A percentile compares a stretch with the other conserved stretches of the same genome.
Evolutionary conservation across 2,888 invertebrate species (phyloP).

Genomic region (Tromatobia lineatoria): DNA sequence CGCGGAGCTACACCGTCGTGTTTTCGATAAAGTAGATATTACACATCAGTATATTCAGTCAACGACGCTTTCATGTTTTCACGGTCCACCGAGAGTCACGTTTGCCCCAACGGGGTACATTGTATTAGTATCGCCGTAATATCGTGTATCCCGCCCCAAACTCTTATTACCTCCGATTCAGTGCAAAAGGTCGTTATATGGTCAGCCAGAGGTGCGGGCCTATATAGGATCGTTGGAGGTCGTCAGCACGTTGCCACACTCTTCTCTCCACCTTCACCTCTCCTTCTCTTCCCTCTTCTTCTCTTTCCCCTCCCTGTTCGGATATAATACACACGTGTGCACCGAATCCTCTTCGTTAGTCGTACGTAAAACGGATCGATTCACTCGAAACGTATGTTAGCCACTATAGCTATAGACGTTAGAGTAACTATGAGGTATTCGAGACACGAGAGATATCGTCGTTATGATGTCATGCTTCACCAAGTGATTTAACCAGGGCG

Average conservation of each 20-base stretch:
- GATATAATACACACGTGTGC: conserved; percentile 58
- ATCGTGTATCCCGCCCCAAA: conserved; percentile 30
- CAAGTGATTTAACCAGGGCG: conserved; percentile 34
- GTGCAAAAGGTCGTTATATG: conserved; percentile 64
- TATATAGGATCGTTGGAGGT: neutral
- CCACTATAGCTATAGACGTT: neutral
- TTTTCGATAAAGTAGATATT: conserved; percentile 20
- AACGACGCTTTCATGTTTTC: conserved; percentile 61
- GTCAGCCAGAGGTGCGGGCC: conserved; percentile 29
- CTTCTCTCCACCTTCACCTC: conserved; percentile 2
- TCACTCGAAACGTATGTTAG: neutral
- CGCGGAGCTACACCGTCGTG: neutral
- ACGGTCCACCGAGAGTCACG: conserved; percentile 47
- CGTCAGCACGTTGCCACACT: conserved; percentile 13
- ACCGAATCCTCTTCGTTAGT: conserved; percentile 26
- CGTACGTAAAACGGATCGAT: conserved; percentile 54
- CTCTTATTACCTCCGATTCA: conserved; percentile 48
- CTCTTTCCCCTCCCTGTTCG: conserved; percentile 26
- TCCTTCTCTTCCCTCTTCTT: conserved; percentile 16
- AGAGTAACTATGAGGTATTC: conserved; percentile 29
- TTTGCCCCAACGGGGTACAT: conserved; percentile 16
- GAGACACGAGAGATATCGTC: conserved; percentile 39
- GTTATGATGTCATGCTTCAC: conserved; percentile 20
- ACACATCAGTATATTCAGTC: neutral
- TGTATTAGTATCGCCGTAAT: conserved; percentile 46